Base-by-base conservation (phyloP, 2,888 invertebrate genomes). In the Congeria kusceri region DNA sequence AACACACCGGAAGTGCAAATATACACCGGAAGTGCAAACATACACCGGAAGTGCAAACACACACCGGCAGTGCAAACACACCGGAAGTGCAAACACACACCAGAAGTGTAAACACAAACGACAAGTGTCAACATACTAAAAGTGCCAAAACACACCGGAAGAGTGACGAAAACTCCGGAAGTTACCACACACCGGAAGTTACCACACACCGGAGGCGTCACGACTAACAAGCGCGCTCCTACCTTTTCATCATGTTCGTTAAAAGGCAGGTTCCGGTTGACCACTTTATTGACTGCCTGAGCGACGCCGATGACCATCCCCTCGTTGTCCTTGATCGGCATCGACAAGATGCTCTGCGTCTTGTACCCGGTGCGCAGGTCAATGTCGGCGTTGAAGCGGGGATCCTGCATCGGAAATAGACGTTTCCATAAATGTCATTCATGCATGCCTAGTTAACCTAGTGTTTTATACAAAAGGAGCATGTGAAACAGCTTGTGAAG, bases 231-330 rank as follows among this genome's bases (percentile, higher is more conserved):
- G 15, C 3, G 39, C 39, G 1, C 59, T 53, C 72, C 58, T 74
- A 93, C 93, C 91, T 93, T 93, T 84, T 93, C 93, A 83, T 93
- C 93, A 39, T 90, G 88, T 68, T 91, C 91, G 77, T 89, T 90
- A 81, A 93, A 93, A 0, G 92, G 90, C 59, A 91, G 90, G 29
- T 91, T 91, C 78, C 88, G 83, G 59, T 87, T 83, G 64, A 87
- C 86, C 75, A 88, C 87, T 73, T 92, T 93, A 82, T 93, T 93
- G 80, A 93, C 89, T 13, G 92, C 92, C 82, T 93, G 93, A 1
- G 93, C 92, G 9, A 93, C 93, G 0, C 92, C 93, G n/a, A 93
- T 89, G 15, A 93, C 92, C 27, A 89, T 86, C 0, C 93, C 93
- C 23, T 87, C 88, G 64, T 81, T 84, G 84, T 93, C 92, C 76